Base-by-base conservation (phyloP, 1,140 invertebrate genomes). In the Nylanderia fulva region DNA sequence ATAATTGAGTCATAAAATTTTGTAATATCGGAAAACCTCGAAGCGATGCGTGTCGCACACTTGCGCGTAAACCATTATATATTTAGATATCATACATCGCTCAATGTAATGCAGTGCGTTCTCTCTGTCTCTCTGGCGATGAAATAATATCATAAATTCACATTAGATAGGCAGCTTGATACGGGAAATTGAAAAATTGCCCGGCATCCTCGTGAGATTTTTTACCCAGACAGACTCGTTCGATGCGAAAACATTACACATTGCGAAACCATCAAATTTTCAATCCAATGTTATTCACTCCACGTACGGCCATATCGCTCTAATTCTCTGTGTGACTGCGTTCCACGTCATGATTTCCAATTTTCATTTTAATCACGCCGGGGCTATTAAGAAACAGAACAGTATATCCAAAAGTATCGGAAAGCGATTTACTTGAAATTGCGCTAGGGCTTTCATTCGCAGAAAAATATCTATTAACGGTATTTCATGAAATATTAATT, bases 61-160 rank as follows among this genome's bases (percentile, higher is more conserved):
- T 21, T 58, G 7, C 33, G 39, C 5, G 15, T 36, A 39, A 54
- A 21, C 52, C 9, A 21, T 21, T 56, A 54, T 27, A 58, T 63
- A 72, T 45, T 84, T 84, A 75, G 60, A 63, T 54, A 66, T 45
- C 56, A 18, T 54, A 52, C 52, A 61, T 56, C 52, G 61, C 64
- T 27, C 71, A 48, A 77, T 88, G 45, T 48, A 36, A 85, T 84
- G 29, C 60, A 68, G 18, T 68, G 15, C 5, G 7, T 39, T 54
- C 45, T 27, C 29, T 27, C 8, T 18, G 11, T 72, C 48, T 58
- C 66, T 18, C 77, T 48, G 2, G 2, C 63, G 33, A 88, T 82
- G 36, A 88, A 85, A 76, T 88, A 88, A 88, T 72, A 48, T 56
- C 56, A 88, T 88, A 85, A 88, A 88, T 88, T 82, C 71, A 52